Evolutionary conservation across 2,888 invertebrate species (phyloP), one percentile per base, ranked within the genome.

Genomic region (Cabera pusaria): DNA sequence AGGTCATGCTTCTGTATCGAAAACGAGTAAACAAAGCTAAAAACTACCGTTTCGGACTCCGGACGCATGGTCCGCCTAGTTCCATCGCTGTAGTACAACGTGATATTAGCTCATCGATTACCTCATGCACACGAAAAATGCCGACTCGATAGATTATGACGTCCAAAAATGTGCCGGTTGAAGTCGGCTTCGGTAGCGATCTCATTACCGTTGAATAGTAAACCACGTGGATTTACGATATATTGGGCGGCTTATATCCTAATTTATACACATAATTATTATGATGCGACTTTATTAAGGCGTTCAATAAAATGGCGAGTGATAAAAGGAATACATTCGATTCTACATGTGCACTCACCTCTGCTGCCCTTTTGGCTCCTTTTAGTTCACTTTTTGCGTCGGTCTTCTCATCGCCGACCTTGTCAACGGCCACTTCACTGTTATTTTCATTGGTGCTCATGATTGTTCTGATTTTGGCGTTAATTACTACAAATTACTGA

Each of bases 321-420:
- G 78, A 82, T 80, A 78, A 74, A 69, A 78, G 67, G 74, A 83
- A 83, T 82, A 80, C 66, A 79, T 81, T 77, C 74, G 69, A 44
- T 68, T 65, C 74, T 74, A 86, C 84, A 86, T 87, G 88, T 87
- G 79, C 72, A 92, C 94, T 93, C 88, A 95, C 95, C 93, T 95
- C 95, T 72, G 95, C 95, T 90, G 95, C 93, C 91, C 96, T 93
- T 91, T 96, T 96, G 78, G 94, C 94, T 89, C 95, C 95, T 90
- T 95, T 95, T 76, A 95, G 90, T 78, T 95, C 95, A 88, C 94
- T 93, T 91, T 95, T 95, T 39, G 93, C 91, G 78, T 95, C 68
- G 57, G 60, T 94, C 58, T 91, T 88, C 90, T 95, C 94, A 73
- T 95, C 95, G 76, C 94, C 95, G 78, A 92, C 92, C 92, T 95